A percentile compares a stretch with the other conserved stretches of the same genome.
These are phyloP conservation scores for Syrphus vitripennis DNA, from an alignment of 2,888 invertebrate species.

Conservation along the genomic window DNA sequence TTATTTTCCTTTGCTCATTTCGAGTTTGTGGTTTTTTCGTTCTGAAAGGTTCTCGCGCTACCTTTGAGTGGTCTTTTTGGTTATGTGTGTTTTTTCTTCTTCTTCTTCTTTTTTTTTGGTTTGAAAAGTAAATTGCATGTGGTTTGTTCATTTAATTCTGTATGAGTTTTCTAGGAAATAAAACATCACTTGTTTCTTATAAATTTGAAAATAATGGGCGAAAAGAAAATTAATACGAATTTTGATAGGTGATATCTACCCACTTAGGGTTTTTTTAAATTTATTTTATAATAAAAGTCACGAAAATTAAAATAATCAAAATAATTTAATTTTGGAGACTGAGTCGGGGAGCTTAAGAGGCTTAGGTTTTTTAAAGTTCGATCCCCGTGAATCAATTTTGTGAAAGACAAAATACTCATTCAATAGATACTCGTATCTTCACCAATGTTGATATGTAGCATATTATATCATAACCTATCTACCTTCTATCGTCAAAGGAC, in stretches of 20 bases:
- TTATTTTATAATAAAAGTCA: too few species aligned
- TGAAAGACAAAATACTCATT: too few species aligned
- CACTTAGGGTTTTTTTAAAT: too few species aligned
- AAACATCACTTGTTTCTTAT: neutral
- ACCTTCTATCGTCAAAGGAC: neutral
- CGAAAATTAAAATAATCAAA: too few species aligned
- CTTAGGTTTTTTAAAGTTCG: too few species aligned
- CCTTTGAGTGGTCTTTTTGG: constrained; percentile 14
- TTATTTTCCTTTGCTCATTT: constrained; percentile 13
- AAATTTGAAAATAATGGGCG: neutral
- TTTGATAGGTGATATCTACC: neutral
- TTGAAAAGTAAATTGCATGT: constrained; percentile 21
- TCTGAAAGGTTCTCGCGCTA: constrained; percentile 19
- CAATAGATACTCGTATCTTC: too few species aligned
- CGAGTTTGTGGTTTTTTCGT: constrained; percentile 6
- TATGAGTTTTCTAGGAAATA: neutral
- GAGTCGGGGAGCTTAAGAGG: too few species aligned
- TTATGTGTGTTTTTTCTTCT: too few species aligned
- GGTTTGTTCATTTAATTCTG: constrained; percentile 37
- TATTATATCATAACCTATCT: neutral
- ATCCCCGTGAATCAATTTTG: too few species aligned
- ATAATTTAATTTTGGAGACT: too few species aligned
- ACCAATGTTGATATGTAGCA: too few species aligned
- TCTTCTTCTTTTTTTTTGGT: neutral
- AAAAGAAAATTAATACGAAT: neutral